A percentile compares a stretch with the other conserved stretches of the same genome.
Conservation (phyloP, 1,140 invertebrate species). For the Drosophila ambigua region DNA sequence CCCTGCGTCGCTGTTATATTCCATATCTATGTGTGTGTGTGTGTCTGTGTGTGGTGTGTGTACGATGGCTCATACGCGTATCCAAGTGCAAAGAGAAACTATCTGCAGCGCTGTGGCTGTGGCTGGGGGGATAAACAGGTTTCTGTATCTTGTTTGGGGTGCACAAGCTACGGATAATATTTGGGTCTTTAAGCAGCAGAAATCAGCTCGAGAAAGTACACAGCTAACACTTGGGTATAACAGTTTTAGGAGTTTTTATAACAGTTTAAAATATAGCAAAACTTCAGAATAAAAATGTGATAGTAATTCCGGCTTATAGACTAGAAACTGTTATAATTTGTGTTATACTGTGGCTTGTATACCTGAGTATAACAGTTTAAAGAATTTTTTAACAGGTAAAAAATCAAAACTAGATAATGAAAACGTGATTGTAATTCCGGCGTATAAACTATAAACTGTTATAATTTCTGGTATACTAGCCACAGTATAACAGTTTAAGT, state of each 20-base stretch:
- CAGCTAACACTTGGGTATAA: constrained; percentile 14
- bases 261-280: background rate
- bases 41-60: no score
- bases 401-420: no score
- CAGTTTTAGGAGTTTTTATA: constrained; percentile 6
- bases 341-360: no score
- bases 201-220: background rate
- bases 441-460: no score
- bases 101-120: constrained; percentile 12
- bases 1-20: constrained; percentile 6
- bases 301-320: no score
- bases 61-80: constrained; percentile 5
- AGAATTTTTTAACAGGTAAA: background rate
- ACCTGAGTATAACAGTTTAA: constrained; percentile 10
- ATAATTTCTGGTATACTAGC: no score
- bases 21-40: no score
- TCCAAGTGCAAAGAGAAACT: constrained; percentile 15
- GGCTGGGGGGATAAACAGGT: constrained; percentile 34
- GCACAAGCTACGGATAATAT: constrained; percentile 21
- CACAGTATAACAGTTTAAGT: constrained; percentile 1
- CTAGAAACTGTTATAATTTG: no score
- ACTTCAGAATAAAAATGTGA: no score
- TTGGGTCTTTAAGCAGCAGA: background rate
- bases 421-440: no score
- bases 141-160: constrained; percentile 17